Evolutionary conservation across 2,113 vertebrate genomes (phyloP).

Genomic region (Natator depressus): DNA sequence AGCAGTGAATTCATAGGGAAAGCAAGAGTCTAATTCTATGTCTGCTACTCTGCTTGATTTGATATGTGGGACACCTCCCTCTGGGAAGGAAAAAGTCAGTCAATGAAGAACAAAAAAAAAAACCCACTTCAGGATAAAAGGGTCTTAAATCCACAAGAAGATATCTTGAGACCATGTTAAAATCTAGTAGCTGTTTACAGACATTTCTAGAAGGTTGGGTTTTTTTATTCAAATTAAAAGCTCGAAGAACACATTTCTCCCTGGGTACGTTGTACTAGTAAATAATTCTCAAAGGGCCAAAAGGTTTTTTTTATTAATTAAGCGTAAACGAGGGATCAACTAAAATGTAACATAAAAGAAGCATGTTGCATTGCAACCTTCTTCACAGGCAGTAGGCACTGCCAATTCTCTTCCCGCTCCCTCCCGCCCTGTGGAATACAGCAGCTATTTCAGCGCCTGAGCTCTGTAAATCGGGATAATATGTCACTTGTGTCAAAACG

Average conservation of each 20-base stretch:
- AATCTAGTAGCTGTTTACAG: neutral
- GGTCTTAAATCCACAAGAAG: neutral
- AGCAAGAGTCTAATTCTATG: slow-evolving; percentile 7
- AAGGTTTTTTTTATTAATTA: neutral
- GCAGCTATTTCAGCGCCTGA: neutral
- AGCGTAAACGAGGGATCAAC: no score
- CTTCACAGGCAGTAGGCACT: neutral
- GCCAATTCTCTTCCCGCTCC: neutral
- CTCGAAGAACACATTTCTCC: neutral
- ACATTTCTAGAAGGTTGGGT: neutral
- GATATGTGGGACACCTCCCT: slow-evolving; percentile 54
- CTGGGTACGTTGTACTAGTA: neutral
- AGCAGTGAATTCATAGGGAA: slow-evolving; percentile 26
- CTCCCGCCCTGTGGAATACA: neutral
- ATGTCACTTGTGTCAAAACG: accelerated
- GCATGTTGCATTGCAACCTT: neutral
- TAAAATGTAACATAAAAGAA: accelerated
- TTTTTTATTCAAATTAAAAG: neutral
- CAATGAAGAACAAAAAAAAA: slow-evolving; percentile 40
- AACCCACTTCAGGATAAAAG: neutral
- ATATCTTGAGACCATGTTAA: neutral
- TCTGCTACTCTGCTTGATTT: slow-evolving; percentile 26
- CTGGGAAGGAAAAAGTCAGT: slow-evolving; percentile 18
- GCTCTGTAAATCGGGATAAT: neutral
- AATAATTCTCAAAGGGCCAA: accelerated